These are phyloP conservation scores for Campylomormyrus numenius DNA, from an alignment of 2,113 vertebrate species.

Conservation along the genomic window DNA sequence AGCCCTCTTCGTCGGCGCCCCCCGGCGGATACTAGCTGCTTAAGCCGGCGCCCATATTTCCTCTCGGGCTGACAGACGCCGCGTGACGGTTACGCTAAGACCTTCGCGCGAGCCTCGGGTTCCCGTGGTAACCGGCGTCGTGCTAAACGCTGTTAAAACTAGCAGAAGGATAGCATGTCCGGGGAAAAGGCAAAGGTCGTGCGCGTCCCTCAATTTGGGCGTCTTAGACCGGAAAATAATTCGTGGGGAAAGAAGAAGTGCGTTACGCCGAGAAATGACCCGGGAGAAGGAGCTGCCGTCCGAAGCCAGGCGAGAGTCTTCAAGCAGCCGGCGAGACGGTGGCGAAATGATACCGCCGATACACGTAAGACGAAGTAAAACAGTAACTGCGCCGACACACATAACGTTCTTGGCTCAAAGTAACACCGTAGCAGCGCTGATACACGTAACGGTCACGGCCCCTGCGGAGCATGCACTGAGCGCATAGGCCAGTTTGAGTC, in stretches of 20 bases:
- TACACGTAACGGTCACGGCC: not conserved
- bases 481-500: too few relatives aligned
- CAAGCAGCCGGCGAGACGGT: not conserved
- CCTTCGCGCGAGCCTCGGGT: not conserved
- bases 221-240: constrained; percentile 5
- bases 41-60: not conserved
- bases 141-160: not conserved
- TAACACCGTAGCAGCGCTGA: too few relatives aligned
- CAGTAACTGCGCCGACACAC: not conserved
- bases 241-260: not conserved
- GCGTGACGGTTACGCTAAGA: not conserved
- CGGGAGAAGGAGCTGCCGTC: not conserved
- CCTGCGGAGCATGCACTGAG: too few relatives aligned
- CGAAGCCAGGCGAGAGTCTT: not conserved
- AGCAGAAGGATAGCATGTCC: not conserved
- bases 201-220: constrained; percentile 9
- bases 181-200: not conserved
- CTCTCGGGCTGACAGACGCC: not conserved
- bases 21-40: too few relatives aligned
- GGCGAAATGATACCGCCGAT: not conserved
- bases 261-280: not conserved
- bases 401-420: too few relatives aligned
- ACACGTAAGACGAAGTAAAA: not conserved
- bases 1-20: not conserved
- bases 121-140: not conserved